These are phyloP conservation scores for Champsocephalus gunnari DNA, from an alignment of 2,797 vertebrate species.

Conservation along the genomic window DNA sequence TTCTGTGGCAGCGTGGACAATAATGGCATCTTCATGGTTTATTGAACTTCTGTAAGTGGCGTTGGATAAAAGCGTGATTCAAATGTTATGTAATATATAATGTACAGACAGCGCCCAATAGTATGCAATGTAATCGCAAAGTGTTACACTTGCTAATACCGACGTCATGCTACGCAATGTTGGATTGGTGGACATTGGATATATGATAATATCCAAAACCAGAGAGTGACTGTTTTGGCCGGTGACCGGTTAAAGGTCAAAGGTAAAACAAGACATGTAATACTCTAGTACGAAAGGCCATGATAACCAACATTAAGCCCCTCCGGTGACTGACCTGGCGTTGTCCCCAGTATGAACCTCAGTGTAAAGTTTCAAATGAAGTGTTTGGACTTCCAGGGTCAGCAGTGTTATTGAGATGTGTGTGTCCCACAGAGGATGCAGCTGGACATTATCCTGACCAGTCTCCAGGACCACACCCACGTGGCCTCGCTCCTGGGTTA, in stretches of 20 bases:
- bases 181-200: too few relatives aligned
- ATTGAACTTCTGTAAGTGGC: too few relatives aligned
- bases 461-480: conserved; percentile 89
- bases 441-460: conserved; percentile 89
- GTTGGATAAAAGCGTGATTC: too few relatives aligned
- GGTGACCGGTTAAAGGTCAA: not conserved
- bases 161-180: too few relatives aligned
- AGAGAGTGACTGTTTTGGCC: too few relatives aligned
- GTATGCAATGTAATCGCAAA: too few relatives aligned
- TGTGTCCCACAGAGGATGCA: conserved; percentile 90
- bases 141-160: too few relatives aligned
- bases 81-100: too few relatives aligned
- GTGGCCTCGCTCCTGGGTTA: conserved; percentile 88
- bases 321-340: not conserved
- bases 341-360: not conserved
- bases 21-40: too few relatives aligned
- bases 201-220: too few relatives aligned
- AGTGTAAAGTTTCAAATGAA: not conserved
- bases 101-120: too few relatives aligned
- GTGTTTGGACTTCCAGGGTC: not conserved
- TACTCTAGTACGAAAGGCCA: not conserved
- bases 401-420: not conserved
- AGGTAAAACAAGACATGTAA: not conserved
- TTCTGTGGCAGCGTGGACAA: too few relatives aligned
- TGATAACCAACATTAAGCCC: not conserved